Evolutionary conservation across 2,888 invertebrate genomes (phyloP), one percentile per base, ranked within the genome.

Genomic region (Resseliella maxima): DNA sequence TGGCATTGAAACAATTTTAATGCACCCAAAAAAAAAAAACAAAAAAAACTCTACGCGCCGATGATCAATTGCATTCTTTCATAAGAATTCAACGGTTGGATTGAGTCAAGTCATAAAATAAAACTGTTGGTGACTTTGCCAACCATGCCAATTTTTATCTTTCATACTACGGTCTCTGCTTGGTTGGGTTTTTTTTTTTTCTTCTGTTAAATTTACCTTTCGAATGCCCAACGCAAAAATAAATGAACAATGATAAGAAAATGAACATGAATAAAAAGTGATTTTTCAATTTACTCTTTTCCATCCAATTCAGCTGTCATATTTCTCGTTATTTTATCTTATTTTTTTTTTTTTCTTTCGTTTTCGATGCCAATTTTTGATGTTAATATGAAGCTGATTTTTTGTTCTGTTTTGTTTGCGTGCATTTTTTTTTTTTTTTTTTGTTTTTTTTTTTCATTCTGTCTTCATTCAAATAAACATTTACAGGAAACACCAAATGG

Each of bases 351-450:
- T 64, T 12, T 86, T 10, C 85, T 83, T 83, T 46, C 85, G 85
- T 86, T 86, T 85, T 92, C 24, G 91, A n/a, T n/a, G n/a, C n/a
- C n/a, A n/a, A n/a, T n/a, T n/a, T n/a, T n/a, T n/a, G n/a, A n/a
- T n/a, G n/a, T n/a, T n/a, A n/a, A n/a, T n/a, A n/a, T n/a, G n/a
- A n/a, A n/a, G n/a, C n/a, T n/a, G n/a, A n/a, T n/a, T n/a, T n/a
- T n/a, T n/a, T n/a, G n/a, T n/a, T 91, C 93, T 86, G 93, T 91
- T 85, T 92, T 93, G 27, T 59, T n/a, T 59, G 2, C 21, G 50
- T 8, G 2, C 18, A 2, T 18, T 50, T 8, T 12, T 50, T 72
- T 72, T 15, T 35, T 72, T 31, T 12, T 72, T 31, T 72, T 15
- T 35, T 15, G 31, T 1, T 1, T 35, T 72, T 72, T 72, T 5